phyloP scores from a whole-genome alignment of 2,113 vertebrate species.

The Seriola dumerili region DNA sequence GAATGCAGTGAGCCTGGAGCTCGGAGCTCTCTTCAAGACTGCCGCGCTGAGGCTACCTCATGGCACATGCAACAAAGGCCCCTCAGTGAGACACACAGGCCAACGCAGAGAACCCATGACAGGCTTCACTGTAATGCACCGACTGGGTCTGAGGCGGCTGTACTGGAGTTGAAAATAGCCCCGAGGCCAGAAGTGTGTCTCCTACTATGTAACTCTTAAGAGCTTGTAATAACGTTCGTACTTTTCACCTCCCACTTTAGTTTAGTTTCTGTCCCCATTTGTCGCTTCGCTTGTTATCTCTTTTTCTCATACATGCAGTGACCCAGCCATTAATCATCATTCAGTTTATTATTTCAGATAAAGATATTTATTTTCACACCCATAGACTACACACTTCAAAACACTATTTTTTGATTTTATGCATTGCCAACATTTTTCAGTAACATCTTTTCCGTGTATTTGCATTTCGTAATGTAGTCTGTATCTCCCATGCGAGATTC shows the following conservation, averaged over 20 bases:
- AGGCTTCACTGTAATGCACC: constrained; percentile 57
- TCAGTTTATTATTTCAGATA: neutral
- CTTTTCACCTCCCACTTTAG: constrained; percentile 19
- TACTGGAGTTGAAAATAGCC: constrained; percentile 56
- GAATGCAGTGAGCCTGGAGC: constrained; percentile 46
- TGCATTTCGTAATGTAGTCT: neutral
- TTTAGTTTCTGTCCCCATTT: constrained; percentile 29
- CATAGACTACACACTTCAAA: neutral
- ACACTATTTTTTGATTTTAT: neutral
- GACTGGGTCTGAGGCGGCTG: constrained; percentile 26
- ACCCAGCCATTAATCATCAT: neutral
- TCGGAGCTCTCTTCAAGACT: constrained; percentile 54
- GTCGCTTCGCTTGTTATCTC: constrained; percentile 1
- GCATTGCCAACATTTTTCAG: neutral
- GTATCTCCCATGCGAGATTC: neutral
- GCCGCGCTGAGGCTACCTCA: constrained; percentile 38
- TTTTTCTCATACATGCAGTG: neutral
- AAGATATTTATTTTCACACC: neutral
- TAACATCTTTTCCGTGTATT: neutral
- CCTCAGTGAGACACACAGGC: constrained; percentile 58
- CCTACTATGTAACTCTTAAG: constrained; percentile 33
- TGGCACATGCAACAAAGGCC: constrained; percentile 63
- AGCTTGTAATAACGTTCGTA: constrained; percentile 35
- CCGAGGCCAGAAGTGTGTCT: constrained; percentile 40
- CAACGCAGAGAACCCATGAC: constrained; percentile 52